Base-by-base conservation (phyloP, 1,140 invertebrate genomes). In the Aethina tumida region DNA sequence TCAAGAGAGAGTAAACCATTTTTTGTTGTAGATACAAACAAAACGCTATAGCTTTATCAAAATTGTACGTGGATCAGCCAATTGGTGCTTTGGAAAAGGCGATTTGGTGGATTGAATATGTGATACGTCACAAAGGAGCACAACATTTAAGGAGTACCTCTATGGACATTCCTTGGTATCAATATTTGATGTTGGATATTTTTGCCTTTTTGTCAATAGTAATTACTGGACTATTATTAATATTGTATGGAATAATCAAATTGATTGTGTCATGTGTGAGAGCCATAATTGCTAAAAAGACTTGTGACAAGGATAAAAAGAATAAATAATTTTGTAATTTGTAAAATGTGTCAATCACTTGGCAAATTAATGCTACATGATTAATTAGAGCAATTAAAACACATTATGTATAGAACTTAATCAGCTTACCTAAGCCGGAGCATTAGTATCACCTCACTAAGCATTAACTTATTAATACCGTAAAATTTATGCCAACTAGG, bases 51-150 rank as follows among this genome's bases (percentile, higher is more conserved):
- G 47, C 51, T 26, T 29, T 53, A 22, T 56, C 55, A 18, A 38
- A 33, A 3, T 49, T 49, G 35, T 56, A 56, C 38, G 58, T 40
- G 29, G 71, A 72, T 39, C 58, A 63, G 45, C 66, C 60, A 1
- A 52, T 59, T 28, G 41, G 58, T 35, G 42, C 53, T 3, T 37
- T 70, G 20, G 50, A 72, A 1, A 55, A 58, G 24, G 59, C 66
- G 0, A 53, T 66, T 14, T 74, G 61, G 59, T 75, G 71, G 71
- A 67, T 63, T 5, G 72, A 75, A 45, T 73, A 69, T 49, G 64
- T 73, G 7, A 55, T 74, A 19, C 49, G 69, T 16, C 59, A 72
- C 39, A 64, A 66, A 22, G 70, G 69, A 9, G 63, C 63, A 1
- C 41, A 52, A 21, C 66, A 70, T 53, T 49, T 73, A 18, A 49